Percentiles rank a stretch among this genome's conserved stretches.
Evolutionary conservation across 1,140 invertebrate species (phyloP).

Genomic region (Cydia splendana): DNA sequence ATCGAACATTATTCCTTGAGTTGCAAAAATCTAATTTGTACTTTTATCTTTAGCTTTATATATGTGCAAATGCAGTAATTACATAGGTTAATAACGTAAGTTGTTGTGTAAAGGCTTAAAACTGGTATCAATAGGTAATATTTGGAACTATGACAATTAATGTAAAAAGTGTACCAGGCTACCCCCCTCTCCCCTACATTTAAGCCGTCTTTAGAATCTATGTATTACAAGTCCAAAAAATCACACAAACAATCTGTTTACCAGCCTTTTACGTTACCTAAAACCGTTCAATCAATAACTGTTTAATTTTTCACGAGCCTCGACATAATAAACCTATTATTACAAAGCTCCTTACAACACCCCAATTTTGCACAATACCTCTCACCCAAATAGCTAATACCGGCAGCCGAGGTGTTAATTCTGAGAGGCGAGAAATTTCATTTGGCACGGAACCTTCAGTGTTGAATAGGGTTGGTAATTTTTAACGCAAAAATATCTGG

Average conservation of each 20-base stretch:
- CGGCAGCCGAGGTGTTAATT: conserved; percentile 13
- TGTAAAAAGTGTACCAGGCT: too few relatives aligned
- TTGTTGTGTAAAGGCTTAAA: too few relatives aligned
- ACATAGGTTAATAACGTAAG: too few relatives aligned
- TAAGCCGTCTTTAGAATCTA: neutral
- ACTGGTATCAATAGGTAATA: too few relatives aligned
- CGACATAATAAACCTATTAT: neutral
- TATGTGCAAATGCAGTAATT: too few relatives aligned
- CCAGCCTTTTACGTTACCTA: neutral
- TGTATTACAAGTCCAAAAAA: neutral
- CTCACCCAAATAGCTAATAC: conserved; percentile 9
- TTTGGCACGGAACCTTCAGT: conserved; percentile 4
- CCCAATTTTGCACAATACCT: conserved; percentile 12
- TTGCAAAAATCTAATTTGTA: too few relatives aligned
- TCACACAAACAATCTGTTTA: neutral
- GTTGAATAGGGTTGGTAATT: neutral
- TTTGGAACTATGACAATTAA: too few relatives aligned
- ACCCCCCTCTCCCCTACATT: too few relatives aligned
- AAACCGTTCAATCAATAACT: conserved; percentile 8
- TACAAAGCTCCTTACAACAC: neutral
- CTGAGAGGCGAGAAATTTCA: conserved; percentile 17
- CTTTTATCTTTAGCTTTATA: too few relatives aligned
- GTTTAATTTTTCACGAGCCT: conserved; percentile 7
- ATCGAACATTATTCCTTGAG: too few relatives aligned
- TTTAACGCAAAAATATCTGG: neutral